phyloP scores from a whole-genome alignment of 2,888 invertebrate genomes.

The Apamea sordens region DNA sequence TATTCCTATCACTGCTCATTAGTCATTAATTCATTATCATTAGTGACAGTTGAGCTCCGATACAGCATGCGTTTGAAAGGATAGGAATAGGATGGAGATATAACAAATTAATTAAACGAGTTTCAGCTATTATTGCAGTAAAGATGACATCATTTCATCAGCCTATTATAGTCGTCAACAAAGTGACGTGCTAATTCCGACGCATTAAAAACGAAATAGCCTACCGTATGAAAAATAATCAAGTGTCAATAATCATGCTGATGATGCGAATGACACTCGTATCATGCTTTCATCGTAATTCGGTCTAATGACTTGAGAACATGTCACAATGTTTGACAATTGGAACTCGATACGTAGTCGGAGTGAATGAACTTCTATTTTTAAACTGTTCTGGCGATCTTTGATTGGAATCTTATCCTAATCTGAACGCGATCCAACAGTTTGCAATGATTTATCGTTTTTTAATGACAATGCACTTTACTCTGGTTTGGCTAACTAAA shows the following conservation, averaged over 20 bases:
- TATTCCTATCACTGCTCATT: no score
- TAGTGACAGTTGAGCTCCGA: no score
- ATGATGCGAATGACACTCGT: constrained; percentile 6
- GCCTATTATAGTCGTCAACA: neutral
- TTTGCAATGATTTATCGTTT: constrained; percentile 45
- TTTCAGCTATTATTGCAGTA: neutral
- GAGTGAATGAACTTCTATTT: constrained; percentile 72
- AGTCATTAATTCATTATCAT: no score
- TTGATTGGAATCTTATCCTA: constrained; percentile 57
- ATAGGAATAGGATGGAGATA: neutral
- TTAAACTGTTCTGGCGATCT: constrained; percentile 59
- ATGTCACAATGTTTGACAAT: constrained; percentile 31
- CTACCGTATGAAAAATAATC: neutral
- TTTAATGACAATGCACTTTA: constrained; percentile 29
- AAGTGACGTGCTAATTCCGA: constrained; percentile 19
- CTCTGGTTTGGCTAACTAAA: neutral
- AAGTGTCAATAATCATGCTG: constrained; percentile 15
- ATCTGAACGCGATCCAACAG: constrained; percentile 49
- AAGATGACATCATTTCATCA: constrained; percentile 36
- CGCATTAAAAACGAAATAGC: neutral
- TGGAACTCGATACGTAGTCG: constrained; percentile 40
- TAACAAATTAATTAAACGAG: neutral
- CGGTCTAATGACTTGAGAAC: constrained; percentile 32
- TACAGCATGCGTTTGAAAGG: neutral
- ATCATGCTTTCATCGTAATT: constrained; percentile 14